Percentiles rank a stretch among this genome's conserved stretches.
These are phyloP conservation scores for Drosophila subsilvestris DNA, from an alignment of 2,888 invertebrate species.

Conservation along the genomic window DNA sequence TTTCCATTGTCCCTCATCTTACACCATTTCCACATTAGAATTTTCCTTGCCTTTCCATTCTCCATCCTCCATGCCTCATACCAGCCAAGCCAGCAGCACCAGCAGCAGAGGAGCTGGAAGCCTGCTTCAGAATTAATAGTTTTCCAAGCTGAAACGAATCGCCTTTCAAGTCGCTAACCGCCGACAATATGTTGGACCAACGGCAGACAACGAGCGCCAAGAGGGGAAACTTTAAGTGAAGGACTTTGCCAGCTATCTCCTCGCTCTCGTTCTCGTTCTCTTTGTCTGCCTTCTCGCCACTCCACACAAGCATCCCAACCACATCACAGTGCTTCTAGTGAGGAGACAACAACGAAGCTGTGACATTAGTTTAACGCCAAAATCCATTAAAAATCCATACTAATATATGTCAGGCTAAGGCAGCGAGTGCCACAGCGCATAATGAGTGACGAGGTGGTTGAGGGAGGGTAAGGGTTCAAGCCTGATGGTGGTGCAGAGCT, in stretches of 20 bases:
- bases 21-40: slow-evolving; percentile 7
- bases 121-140: slow-evolving; percentile 80
- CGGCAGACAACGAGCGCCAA: slow-evolving; percentile 25
- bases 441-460: slow-evolving; percentile 65
- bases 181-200: slow-evolving; percentile 80
- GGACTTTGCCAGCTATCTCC: slow-evolving; percentile 12
- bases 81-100: neutral
- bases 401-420: slow-evolving; percentile 71
- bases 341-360: slow-evolving; percentile 42
- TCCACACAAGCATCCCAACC: slow-evolving; percentile 26
- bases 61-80: slow-evolving; percentile 4
- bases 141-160: slow-evolving; percentile 83
- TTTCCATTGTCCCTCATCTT: slow-evolving; percentile 10
- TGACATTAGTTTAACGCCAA: slow-evolving; percentile 71
- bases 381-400: slow-evolving; percentile 78
- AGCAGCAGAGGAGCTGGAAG: neutral
- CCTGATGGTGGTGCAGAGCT: slow-evolving; percentile 12
- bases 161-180: slow-evolving; percentile 78
- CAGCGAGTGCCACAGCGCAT: slow-evolving; percentile 68
- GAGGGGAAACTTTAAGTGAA: slow-evolving; percentile 28
- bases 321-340: slow-evolving; percentile 36
- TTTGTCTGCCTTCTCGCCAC: neutral
- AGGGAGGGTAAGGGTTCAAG: neutral
- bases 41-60: neutral
- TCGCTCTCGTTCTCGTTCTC: too few species aligned